These are phyloP conservation scores for Heliconius aoede DNA, from an alignment of 2,888 invertebrate genomes.

Conservation along the genomic window DNA sequence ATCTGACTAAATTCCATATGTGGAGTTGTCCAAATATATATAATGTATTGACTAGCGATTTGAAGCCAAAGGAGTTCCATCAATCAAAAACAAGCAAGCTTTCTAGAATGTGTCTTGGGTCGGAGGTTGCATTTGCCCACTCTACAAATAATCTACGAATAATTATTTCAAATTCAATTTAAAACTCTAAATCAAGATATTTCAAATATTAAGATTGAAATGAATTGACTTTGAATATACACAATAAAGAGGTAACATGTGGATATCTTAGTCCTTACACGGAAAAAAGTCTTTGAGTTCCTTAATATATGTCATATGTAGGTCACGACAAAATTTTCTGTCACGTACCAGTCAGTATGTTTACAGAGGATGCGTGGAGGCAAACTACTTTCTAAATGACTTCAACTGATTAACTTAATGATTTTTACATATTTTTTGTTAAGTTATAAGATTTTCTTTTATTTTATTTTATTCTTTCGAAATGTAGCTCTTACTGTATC, in stretches of 20 bases:
- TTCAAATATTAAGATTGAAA: too few species aligned
- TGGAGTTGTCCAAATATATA: neutral
- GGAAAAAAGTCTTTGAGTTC: neutral
- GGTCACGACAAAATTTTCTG: constrained; percentile 26
- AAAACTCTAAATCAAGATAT: too few species aligned
- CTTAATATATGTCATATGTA: constrained; percentile 21
- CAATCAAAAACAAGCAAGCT: too few species aligned
- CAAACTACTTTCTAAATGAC: constrained; percentile 15
- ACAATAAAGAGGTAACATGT: neutral
- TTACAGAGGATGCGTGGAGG: constrained; percentile 13
- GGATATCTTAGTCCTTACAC: neutral
- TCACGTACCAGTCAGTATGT: constrained; percentile 26
- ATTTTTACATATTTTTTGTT: neutral
- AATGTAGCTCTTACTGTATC: neutral
- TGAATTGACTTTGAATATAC: neutral
- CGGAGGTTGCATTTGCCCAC: neutral
- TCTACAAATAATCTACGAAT: too few species aligned
- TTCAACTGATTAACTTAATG: too few species aligned
- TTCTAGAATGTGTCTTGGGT: neutral
- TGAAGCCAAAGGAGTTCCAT: too few species aligned
- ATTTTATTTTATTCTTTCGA: neutral
- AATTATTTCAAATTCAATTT: too few species aligned
- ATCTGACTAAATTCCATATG: neutral
- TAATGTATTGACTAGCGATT: neutral
- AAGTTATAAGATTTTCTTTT: neutral